A percentile compares a stretch with the other conserved stretches of the same genome.
phyloP scores from a whole-genome alignment of 2,113 vertebrate genomes.

The Lepidiolamprologus cunningtoni region DNA sequence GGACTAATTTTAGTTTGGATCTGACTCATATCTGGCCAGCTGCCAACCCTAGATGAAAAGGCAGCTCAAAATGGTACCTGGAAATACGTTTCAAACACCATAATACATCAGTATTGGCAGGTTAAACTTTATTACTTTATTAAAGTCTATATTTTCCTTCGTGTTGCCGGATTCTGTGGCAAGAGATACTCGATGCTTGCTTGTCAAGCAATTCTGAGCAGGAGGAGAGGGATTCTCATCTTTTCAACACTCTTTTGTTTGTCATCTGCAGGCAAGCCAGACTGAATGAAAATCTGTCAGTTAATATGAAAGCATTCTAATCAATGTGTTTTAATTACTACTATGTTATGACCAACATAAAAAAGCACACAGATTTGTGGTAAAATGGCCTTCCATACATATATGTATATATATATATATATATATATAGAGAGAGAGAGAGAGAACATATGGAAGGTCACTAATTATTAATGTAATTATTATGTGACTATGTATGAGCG shows the following conservation, averaged over 20 bases:
- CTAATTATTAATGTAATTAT: background rate
- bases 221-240: background rate
- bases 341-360: background rate
- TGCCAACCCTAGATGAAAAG: background rate
- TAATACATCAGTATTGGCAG: background rate
- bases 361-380: background rate
- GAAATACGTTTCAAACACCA: background rate
- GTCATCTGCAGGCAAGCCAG: background rate
- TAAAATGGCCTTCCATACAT: background rate
- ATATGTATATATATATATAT: background rate
- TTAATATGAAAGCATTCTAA: background rate
- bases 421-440: background rate
- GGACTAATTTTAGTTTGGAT: background rate
- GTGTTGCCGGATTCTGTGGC: background rate
- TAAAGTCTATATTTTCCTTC: background rate
- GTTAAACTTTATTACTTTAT: background rate
- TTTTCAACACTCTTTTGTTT: background rate
- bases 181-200: background rate
- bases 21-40: background rate
- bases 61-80: background rate
- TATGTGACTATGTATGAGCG: background rate
- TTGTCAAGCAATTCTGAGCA: background rate
- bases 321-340: background rate
- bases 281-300: background rate
- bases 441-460: background rate